These are phyloP conservation scores for Batillaria attramentaria DNA, from an alignment of 1,140 invertebrate genomes.

Conservation along the genomic window DNA sequence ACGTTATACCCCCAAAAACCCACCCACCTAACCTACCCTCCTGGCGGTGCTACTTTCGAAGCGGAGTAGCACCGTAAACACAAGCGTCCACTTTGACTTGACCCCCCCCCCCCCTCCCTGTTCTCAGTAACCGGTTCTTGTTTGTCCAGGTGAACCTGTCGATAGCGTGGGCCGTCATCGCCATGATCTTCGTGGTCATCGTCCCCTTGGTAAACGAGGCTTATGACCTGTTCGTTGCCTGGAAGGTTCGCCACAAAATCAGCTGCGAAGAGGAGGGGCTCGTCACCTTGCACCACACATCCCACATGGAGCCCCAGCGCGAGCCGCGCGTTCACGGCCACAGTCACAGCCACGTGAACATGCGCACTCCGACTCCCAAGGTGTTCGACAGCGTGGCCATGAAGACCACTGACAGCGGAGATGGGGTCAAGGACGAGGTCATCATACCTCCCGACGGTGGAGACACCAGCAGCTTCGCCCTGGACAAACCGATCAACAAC, in stretches of 20 bases:
- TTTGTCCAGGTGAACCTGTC: constrained; percentile 56
- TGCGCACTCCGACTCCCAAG: not conserved
- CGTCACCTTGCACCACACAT: not conserved
- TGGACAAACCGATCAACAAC: too few species aligned
- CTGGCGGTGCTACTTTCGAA: too few species aligned
- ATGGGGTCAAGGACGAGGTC: not conserved
- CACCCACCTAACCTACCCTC: too few species aligned
- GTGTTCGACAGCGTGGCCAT: not conserved
- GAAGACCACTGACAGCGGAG: not conserved
- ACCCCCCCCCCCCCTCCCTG: too few species aligned
- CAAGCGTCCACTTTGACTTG: too few species aligned
- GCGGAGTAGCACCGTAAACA: too few species aligned
- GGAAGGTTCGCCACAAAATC: constrained; percentile 27
- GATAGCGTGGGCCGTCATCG: constrained; percentile 56
- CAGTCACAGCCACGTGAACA: not conserved
- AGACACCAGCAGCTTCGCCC: not conserved
- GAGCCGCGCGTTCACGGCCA: not conserved
- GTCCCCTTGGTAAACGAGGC: constrained; percentile 58
- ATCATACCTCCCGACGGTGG: not conserved
- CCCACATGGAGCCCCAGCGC: not conserved
- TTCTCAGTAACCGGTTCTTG: too few species aligned
- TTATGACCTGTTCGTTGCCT: constrained; percentile 43
- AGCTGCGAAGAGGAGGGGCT: not conserved
- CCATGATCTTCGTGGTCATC: constrained; percentile 57
- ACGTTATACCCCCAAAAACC: too few species aligned